Evolutionary conservation across 2,113 vertebrate species (phyloP).

Genomic region (Xenus cinereus): DNA sequence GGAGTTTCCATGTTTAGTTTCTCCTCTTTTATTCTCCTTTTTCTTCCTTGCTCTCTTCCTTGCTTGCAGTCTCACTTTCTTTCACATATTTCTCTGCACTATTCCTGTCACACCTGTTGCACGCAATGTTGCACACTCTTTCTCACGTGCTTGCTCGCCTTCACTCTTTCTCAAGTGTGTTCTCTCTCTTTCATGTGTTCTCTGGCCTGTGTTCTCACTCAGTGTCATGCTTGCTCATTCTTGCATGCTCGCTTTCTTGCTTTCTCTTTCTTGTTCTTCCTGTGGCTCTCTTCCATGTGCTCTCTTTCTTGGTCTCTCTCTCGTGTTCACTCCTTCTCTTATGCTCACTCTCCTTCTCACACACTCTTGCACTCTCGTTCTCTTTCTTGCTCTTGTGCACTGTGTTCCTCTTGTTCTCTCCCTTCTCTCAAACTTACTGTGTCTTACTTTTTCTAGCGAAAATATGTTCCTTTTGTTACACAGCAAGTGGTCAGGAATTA

Average conservation of each 20-base stretch:
- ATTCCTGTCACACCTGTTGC: not conserved
- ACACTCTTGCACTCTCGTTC: not conserved
- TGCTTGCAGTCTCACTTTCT: not conserved
- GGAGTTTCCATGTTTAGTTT: not conserved
- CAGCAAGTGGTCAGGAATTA: not conserved
- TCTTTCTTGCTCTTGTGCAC: not conserved
- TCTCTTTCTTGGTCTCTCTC: rapidly evolving
- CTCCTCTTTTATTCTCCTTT: not conserved
- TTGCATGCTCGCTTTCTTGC: not conserved
- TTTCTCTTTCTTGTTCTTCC: not conserved
- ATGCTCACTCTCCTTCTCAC: rapidly evolving
- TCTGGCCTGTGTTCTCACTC: not conserved
- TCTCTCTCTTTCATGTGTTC: not conserved
- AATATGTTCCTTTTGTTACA: not conserved
- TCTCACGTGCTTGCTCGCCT: not conserved
- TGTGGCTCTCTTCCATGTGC: rapidly evolving
- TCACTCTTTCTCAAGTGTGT: not conserved
- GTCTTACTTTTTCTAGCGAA: not conserved
- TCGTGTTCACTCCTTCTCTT: not conserved
- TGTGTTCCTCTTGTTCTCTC: not conserved
- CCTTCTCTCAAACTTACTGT: not conserved
- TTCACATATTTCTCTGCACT: not conserved
- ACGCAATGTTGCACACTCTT: rapidly evolving
- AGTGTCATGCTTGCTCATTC: not conserved
- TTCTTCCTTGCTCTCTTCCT: not conserved